Evolutionary conservation across 2,113 vertebrate genomes (phyloP), one percentile per base, ranked within the genome.

Genomic region (Chloropsis hardwickii): DNA sequence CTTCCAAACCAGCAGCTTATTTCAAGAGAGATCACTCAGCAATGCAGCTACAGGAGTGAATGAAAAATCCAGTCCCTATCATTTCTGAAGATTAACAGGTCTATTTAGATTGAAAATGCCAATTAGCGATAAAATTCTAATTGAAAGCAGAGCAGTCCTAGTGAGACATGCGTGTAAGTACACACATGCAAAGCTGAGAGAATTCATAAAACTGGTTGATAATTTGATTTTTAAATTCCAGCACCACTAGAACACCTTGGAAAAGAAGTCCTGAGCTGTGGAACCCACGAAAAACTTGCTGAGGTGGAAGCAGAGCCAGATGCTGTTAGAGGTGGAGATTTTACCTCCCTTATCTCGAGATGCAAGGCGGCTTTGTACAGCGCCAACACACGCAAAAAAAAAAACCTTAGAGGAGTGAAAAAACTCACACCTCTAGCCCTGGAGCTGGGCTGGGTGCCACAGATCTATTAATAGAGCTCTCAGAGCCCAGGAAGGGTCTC

Each of bases 391-490:
- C 22, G 65, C 71, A 37, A 37, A 37, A 81, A 81, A 48, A 22
- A 94, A 94, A 85, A 81, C 39, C 71, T 86, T 48, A 81, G 70
- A 58, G 76, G 23, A 92, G 73, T 93, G 93, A 48, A 95, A 93
- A 91, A 90, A 28, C 56, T 97, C 83, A 66, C 90, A 96, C 88
- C 86, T 95, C 56, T 54, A 37, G 58, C 40, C 39, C 86, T 80
- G 62, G 58, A 60, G 70, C 17, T 61, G 29, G 5, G 22, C 73
- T 81, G 76, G 81, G 67, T 88, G 92, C 87, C 83, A 79, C 80
- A 61, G 56, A 35, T 74, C 96, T 97, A 98, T 97, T 98, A 97
- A 98, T 97, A 97, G 97, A 95, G 96, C 53, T 94, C 86, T 93
- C 42, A 78, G 94, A 97, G 83, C 87, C 56, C 35, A 71, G 61